Base-by-base conservation (phyloP, 2,888 invertebrate species). In the Nemotelus nigrinus region DNA sequence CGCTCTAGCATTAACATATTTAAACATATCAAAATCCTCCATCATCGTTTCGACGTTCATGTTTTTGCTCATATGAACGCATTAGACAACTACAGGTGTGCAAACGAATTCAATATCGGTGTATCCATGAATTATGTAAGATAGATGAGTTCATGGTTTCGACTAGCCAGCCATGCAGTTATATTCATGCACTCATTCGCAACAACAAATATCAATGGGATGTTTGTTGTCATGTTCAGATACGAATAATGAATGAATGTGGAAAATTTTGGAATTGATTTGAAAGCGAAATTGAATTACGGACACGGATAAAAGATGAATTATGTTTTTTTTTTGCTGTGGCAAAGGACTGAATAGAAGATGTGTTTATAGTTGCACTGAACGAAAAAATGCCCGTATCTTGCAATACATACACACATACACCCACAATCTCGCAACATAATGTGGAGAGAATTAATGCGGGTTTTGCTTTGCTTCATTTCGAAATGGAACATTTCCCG, bases 81-180 rank as follows among this genome's bases (percentile, higher is more conserved):
- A 8, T 25, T 8, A 10, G 5, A 57, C 10, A 50, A 25, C 3
- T 57, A 10, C 25, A 8, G 57, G n/a, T 5, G 58, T 25, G 41
- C 8, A 63, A 43, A 68, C 41, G 41, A 7, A 55, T 53, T 55
- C 41, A 8, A 70, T 70, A 41, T 55, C 41, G 6, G 65, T 75
- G 63, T 63, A 63, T 60, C 75, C 75, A 79, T 79, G 75, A 79
- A 79, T 77, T 79, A 79, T 79, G 79, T 77, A 79, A 74, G 70
- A 79, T 60, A 63, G 70, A 79, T 74, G 74, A 60, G 63, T 60
- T 48, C 57, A 68, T 68, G 55, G 41, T 55, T 71, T 55, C n/a
- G 71, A 55, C 3, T 71, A 43, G 55, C 41, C 57, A 8, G 10
- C n/a, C 8, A 10, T 25, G 10, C 41, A 39, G 39, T 39, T 41